Percentiles rank a stretch among this genome's conserved stretches.
phyloP scores from a whole-genome alignment of 2,797 vertebrate genomes.

The Sandelia bainsii region DNA sequence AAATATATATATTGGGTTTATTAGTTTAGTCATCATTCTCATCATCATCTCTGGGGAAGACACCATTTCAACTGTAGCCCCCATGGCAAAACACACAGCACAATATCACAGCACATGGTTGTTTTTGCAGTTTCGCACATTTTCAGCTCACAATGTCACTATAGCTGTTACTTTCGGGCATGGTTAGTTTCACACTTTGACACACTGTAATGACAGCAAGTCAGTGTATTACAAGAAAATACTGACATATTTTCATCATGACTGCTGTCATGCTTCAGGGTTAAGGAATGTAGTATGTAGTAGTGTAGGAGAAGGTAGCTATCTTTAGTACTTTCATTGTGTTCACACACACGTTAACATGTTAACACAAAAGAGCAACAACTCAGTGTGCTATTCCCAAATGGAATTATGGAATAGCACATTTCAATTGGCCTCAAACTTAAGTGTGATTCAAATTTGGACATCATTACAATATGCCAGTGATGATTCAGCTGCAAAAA shows the following conservation, averaged over 20 bases:
- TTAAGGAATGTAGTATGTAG: too few relatives aligned
- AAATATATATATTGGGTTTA: background rate
- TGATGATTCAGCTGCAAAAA: background rate
- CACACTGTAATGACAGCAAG: too few relatives aligned
- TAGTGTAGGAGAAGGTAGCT: too few relatives aligned
- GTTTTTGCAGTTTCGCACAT: slow-evolving; percentile 10
- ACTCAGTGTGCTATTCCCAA: too few relatives aligned
- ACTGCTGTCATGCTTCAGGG: too few relatives aligned
- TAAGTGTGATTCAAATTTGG: background rate
- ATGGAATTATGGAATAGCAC: too few relatives aligned
- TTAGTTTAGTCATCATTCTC: background rate
- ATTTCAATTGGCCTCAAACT: too few relatives aligned
- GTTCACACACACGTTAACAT: too few relatives aligned
- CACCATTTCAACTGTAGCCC: background rate
- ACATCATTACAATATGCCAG: background rate
- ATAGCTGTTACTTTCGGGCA: background rate
- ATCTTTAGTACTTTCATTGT: too few relatives aligned
- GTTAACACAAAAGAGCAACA: too few relatives aligned
- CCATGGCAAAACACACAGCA: background rate
- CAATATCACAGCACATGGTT: background rate
- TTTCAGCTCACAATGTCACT: background rate
- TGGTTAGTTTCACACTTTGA: slow-evolving; percentile 1
- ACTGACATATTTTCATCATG: too few relatives aligned
- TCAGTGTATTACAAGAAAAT: background rate
- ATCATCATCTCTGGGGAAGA: background rate